Percentiles rank a stretch among this genome's conserved stretches.
phyloP scores from a whole-genome alignment of 1,140 invertebrate genomes.

The Mya arenaria region DNA sequence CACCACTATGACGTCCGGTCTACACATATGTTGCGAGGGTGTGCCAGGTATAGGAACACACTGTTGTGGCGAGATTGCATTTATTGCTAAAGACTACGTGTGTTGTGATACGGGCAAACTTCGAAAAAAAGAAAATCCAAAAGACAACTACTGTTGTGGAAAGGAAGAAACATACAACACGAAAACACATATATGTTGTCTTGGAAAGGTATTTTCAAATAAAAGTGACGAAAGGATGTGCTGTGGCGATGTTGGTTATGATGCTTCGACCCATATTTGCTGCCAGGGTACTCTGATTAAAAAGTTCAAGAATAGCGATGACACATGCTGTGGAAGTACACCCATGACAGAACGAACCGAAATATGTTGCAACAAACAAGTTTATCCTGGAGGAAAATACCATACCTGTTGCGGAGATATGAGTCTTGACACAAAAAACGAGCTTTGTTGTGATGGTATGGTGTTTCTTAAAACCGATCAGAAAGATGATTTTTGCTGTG shows the following conservation, averaged over 20 bases:
- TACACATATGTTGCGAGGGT: constrained; percentile 13
- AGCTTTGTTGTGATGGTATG: constrained; percentile 27
- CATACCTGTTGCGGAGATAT: constrained; percentile 6
- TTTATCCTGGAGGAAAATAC: constrained; percentile 26
- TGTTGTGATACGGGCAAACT: constrained; percentile 24
- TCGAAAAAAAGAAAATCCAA: constrained; percentile 19
- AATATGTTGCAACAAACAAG: constrained; percentile 18
- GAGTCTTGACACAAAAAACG: constrained; percentile 4
- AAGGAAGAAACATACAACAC: not conserved
- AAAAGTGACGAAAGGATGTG: constrained; percentile 2
- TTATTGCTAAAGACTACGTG: not conserved
- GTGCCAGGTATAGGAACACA: not conserved
- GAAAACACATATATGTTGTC: constrained; percentile 14
- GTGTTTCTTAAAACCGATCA: not conserved
- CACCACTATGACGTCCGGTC: not conserved
- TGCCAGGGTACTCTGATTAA: constrained; percentile 6
- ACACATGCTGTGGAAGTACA: constrained; percentile 15
- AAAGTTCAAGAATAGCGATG: constrained; percentile 14
- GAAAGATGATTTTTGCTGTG: constrained; percentile 27
- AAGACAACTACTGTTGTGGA: constrained; percentile 30
- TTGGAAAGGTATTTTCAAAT: not conserved
- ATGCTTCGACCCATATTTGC: constrained; percentile 7
- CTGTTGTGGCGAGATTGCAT: constrained; percentile 22
- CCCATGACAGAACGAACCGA: not conserved
- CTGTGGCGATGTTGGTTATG: constrained; percentile 24